phyloP scores from a whole-genome alignment of 2,797 vertebrate genomes.

The Eleutherodactylus coqui region DNA sequence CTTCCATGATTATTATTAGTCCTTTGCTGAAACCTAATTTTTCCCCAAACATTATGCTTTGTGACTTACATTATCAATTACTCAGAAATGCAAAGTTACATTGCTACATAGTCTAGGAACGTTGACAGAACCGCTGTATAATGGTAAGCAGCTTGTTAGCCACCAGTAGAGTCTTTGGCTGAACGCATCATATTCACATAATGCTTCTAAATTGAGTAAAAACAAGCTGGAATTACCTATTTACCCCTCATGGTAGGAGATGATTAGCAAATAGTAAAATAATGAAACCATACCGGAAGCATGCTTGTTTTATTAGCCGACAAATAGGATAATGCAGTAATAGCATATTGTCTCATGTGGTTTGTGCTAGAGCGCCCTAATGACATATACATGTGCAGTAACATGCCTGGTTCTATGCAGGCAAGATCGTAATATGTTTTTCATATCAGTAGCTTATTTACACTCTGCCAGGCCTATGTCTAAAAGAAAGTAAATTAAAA shows the following conservation, averaged over 20 bases:
- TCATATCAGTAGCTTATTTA: neutral
- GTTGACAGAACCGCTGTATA: no score
- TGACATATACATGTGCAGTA: neutral
- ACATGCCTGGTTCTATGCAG: neutral
- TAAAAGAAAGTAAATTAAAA: neutral
- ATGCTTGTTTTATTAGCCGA: conserved; percentile 24
- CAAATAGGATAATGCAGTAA: neutral
- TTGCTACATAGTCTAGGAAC: no score
- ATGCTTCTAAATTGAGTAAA: neutral
- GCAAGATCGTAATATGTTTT: neutral
- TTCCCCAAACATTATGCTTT: no score
- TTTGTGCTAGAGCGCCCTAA: neutral
- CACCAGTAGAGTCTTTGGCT: neutral
- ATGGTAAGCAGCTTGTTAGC: no score
- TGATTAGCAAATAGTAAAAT: neutral
- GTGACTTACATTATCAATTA: no score
- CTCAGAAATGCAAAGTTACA: no score
- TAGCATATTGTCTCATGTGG: neutral
- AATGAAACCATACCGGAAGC: neutral
- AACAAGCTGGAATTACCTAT: neutral
- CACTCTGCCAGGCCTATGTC: neutral
- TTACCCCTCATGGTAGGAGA: neutral
- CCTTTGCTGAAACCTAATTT: no score
- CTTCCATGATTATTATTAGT: no score
- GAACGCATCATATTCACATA: neutral